Percentiles rank a stretch among this genome's conserved stretches.
These are phyloP conservation scores for Podiceps cristatus DNA, from an alignment of 2,113 vertebrate genomes.

Conservation along the genomic window DNA sequence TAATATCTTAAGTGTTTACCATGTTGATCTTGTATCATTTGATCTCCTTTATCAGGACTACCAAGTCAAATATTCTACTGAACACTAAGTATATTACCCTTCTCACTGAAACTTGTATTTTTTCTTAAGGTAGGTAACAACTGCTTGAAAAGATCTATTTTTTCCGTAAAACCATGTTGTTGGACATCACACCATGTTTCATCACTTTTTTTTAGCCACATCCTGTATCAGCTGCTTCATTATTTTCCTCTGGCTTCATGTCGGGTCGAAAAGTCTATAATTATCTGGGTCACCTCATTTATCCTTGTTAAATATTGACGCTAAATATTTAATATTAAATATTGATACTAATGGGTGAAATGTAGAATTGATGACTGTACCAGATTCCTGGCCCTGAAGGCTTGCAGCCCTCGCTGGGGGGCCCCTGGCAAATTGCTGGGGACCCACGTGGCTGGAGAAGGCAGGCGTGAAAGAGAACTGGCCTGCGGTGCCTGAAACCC, in stretches of 20 bases:
- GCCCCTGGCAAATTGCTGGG: background rate
- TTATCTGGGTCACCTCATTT: background rate
- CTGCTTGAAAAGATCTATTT: background rate
- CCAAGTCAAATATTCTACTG: background rate
- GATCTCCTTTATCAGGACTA: background rate
- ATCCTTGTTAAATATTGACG: background rate
- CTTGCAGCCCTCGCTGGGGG: accelerated
- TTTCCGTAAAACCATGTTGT: background rate
- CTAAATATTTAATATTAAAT: background rate
- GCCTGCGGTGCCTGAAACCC: background rate
- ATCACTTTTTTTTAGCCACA: background rate
- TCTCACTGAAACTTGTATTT: background rate
- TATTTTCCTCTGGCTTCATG: background rate
- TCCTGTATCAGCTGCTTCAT: background rate
- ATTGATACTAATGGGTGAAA: background rate
- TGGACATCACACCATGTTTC: background rate
- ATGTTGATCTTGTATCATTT: background rate
- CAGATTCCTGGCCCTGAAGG: background rate
- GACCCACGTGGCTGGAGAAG: background rate
- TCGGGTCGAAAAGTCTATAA: background rate
- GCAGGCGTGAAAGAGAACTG: background rate
- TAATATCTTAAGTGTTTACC: background rate
- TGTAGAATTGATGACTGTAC: background rate
- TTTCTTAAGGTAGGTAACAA: background rate
- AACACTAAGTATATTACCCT: background rate